Base-by-base conservation (phyloP, 2,888 invertebrate species). In the Polyommatus iphigenia region DNA sequence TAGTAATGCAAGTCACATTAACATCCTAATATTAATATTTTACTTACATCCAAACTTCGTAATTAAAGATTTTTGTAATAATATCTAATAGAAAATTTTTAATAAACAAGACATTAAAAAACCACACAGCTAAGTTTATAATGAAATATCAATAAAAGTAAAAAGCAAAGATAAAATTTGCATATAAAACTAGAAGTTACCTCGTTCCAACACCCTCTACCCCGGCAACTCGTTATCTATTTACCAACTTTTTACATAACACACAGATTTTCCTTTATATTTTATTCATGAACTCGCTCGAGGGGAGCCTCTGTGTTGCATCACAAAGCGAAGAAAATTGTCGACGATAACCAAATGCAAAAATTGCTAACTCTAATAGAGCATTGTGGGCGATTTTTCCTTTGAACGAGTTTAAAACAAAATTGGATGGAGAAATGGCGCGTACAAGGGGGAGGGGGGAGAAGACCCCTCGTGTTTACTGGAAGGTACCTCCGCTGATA, bases 351-450 rank as follows among this genome's bases (percentile, higher is more conserved):
- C 75, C 46, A 50, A 24, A 54, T 75, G 77, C 76, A 78, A 78
- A 82, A 82, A 81, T 82, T 81, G 80, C 80, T 82, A 81, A 83
- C 82, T 83, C 82, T 83, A 82, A 83, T 83, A 83, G 81, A 81
- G 82, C 81, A 82, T 82, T 83, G 82, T 82, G 78, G 78, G 76
- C 41, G 76, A 73, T 67, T 75, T 78, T 71, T 79, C 79, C 80
- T 80, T 79, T 82, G 81, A 82, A 81, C 78, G 80, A 80, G 80
- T 81, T 82, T 82, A 79, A 81, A 82, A 82, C 82, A 80, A 82
- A 82, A 83, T 83, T 83, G 81, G 80, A 81, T 80, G 80, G 79
- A 81, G 82, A 82, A 81, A 81, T 82, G 83, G 80, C 79, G 77
- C 81, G 82, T 83, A 82, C 80, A 82, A 76, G 77, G 76, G 59